phyloP scores from a whole-genome alignment of 1,140 invertebrate species.

The Panulirus ornatus region DNA sequence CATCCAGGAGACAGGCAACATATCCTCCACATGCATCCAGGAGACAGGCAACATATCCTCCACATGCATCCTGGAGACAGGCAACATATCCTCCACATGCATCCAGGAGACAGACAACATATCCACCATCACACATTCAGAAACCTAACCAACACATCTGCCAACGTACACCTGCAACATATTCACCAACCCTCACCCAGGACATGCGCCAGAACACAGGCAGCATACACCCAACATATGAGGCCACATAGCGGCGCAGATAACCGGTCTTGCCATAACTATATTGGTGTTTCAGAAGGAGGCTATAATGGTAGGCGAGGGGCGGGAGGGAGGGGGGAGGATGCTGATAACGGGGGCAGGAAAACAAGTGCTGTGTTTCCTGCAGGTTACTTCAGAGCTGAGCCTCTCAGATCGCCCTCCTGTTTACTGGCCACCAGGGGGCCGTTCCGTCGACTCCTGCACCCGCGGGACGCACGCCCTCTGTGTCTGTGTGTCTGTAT shows the following conservation, averaged over 20 bases:
- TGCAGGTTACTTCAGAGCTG: slow-evolving; percentile 61
- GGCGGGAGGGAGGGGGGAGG: neutral
- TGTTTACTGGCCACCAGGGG: slow-evolving; percentile 64
- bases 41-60: too few relatives aligned
- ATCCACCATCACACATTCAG: neutral
- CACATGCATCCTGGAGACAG: too few relatives aligned
- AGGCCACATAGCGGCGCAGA: neutral
- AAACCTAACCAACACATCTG: neutral
- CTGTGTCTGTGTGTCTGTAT: slow-evolving; percentile 19
- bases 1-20: too few relatives aligned
- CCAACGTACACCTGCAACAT: too few relatives aligned
- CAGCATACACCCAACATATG: neutral
- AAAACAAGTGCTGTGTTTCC: slow-evolving; percentile 67
- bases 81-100: too few relatives aligned
- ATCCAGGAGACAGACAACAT: too few relatives aligned
- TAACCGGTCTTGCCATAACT: neutral
- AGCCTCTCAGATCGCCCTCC: slow-evolving; percentile 65
- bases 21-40: too few relatives aligned
- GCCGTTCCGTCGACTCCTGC: slow-evolving; percentile 56
- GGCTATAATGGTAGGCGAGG: neutral
- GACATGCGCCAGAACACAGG: too few relatives aligned
- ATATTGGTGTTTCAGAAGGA: neutral
- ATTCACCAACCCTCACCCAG: too few relatives aligned
- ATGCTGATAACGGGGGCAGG: slow-evolving; percentile 55
- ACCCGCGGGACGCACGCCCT: slow-evolving; percentile 24